A percentile compares a stretch with the other conserved stretches of the same genome.
Evolutionary conservation across 2,797 vertebrate genomes (phyloP).

Genomic region (Poeciliopsis gracilis): DNA sequence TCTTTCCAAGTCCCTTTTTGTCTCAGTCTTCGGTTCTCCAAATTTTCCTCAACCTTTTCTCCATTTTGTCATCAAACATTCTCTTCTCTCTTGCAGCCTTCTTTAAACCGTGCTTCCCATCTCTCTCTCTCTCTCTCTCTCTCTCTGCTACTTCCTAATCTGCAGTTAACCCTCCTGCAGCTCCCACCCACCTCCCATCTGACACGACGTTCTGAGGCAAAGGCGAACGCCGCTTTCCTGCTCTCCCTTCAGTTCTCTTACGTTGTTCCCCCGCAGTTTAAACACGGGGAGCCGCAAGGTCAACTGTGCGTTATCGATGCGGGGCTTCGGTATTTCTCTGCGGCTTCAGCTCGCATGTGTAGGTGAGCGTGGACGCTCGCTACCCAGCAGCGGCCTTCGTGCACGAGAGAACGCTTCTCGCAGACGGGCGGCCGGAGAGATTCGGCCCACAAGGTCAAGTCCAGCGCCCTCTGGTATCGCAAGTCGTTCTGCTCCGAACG

Average conservation of each 20-base stretch:
- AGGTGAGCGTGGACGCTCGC: constrained; percentile 30
- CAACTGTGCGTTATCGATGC: constrained; percentile 65
- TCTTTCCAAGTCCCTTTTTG: constrained; percentile 28
- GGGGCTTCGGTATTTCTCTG: constrained; percentile 29
- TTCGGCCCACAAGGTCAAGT: constrained; percentile 74
- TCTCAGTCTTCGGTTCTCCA: constrained; percentile 3
- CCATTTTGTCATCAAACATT: constrained; percentile 35
- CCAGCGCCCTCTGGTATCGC: constrained; percentile 67
- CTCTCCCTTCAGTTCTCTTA: constrained; percentile 35
- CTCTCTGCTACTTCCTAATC: constrained; percentile 51
- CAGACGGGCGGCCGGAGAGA: constrained; percentile 65
- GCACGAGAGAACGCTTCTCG: constrained; percentile 23
- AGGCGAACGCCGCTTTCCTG: constrained; percentile 21
- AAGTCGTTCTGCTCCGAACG: constrained; percentile 68
- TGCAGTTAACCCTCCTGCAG: constrained; percentile 33
- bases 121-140: constrained; percentile 11
- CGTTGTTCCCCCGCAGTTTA: constrained; percentile 44
- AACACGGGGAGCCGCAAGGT: constrained; percentile 63
- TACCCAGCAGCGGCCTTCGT: constrained; percentile 13
- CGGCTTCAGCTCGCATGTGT: constrained; percentile 47
- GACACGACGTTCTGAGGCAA: constrained; percentile 44
- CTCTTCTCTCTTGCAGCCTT: constrained; percentile 16
- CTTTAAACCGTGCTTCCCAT: constrained; percentile 35
- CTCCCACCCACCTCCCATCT: constrained; percentile 44
- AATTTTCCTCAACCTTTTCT: constrained; percentile 10